Evolutionary conservation across 23 tunicate species (phyloP), one percentile per base, ranked within the genome.

Genomic region (Ciona savignyi): DNA sequence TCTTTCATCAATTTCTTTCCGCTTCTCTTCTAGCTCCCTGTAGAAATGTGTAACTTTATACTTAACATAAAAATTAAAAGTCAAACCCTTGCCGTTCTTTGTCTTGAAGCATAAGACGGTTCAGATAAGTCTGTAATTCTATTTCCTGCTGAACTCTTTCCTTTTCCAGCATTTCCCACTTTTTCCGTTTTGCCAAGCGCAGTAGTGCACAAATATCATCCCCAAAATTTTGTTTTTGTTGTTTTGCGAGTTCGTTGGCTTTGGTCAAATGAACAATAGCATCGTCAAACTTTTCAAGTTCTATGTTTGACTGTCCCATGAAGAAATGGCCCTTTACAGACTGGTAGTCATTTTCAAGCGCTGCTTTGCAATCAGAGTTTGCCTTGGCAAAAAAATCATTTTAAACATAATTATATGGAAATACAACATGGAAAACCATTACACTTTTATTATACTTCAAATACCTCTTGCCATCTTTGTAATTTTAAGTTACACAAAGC

Each of bases 241-340:
- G 93, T 33, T 68, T 78, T 29, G 98, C 98, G 6, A 86, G 64
- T 60, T 77, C 83, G 25, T 86, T 78, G 1, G 98, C 98, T 86
- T 42, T 42, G 56, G 11, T 60, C 4, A 94, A 60, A 29, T 83
- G 86, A 3, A 70, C 34, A n/a, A 94, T 78, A 1, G 99, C 95
- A 23, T 94, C 99, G 35, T 94, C 99, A 74, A 51, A 94, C 63
- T 72, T 70, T 51, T 83, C 99, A 29, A 94, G 68, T 42, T 94
- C 90, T 2, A 80, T 66, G 33, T 81, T 70, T 4, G 99, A 75
- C 33, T 94, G 90, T 1, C 99, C 99, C 72, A 94, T 71, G 32
- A 94, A 87, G 64, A 86, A 94, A 79, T 87, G 77, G 0, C 90
- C 99, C 70, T 94, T 94, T 4, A 94, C 95, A 23, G 97, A 84